These are phyloP conservation scores for Nemurella pictetii DNA, from an alignment of 2,888 invertebrate genomes.

Conservation along the genomic window DNA sequence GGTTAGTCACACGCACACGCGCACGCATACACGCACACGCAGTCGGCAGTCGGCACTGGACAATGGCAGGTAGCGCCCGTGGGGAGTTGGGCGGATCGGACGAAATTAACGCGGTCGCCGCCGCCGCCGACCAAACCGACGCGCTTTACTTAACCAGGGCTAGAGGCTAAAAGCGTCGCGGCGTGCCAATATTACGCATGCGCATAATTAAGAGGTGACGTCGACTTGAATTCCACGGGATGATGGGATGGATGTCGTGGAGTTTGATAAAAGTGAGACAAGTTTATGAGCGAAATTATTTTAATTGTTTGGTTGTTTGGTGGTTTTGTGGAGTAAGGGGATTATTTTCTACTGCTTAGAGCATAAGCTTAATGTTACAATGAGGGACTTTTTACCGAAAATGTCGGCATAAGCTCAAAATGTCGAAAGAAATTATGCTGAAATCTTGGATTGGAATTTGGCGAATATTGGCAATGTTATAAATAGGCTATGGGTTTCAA, in stretches of 20 bases:
- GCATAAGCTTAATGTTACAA: no score
- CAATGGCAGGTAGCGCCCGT: background rate
- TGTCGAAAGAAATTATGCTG: no score
- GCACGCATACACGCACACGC: background rate
- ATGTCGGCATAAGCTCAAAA: no score
- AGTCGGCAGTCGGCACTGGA: background rate
- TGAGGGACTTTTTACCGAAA: no score
- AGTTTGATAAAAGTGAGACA: background rate
- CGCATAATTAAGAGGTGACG: background rate
- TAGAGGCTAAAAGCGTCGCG: constrained; percentile 29
- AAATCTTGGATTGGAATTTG: no score
- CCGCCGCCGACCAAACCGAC: background rate
- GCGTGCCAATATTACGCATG: constrained; percentile 3
- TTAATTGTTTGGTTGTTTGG: background rate
- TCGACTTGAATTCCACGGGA: constrained; percentile 4
- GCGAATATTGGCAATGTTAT: no score
- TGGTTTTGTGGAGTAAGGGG: background rate
- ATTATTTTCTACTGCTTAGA: no score
- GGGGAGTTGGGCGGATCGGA: background rate
- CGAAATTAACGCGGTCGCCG: background rate
- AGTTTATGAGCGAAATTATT: background rate
- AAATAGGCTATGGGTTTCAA: no score
- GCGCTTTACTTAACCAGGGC: constrained; percentile 20
- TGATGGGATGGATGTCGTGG: background rate
- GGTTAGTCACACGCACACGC: constrained; percentile 7